Conservation (phyloP, 2,888 invertebrate species). For the Drosophila meridionalis region DNA sequence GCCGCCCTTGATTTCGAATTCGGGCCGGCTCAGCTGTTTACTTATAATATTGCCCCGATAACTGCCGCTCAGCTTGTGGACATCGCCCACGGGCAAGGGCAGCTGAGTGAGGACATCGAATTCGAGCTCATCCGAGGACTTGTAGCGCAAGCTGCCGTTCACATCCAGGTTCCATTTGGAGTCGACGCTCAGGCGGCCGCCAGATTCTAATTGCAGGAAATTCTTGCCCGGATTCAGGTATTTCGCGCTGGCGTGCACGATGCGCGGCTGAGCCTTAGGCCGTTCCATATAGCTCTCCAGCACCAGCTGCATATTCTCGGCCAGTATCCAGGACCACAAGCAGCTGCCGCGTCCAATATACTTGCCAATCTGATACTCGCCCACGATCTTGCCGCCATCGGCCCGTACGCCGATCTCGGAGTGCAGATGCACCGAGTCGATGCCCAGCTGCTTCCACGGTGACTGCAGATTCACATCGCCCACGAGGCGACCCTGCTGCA, state of each 20-base stretch:
- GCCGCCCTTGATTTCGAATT: slow-evolving; percentile 85
- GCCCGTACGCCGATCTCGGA: slow-evolving; percentile 72
- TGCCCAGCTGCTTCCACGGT: slow-evolving; percentile 83
- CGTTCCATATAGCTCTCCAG: slow-evolving; percentile 85
- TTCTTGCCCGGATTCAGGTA: slow-evolving; percentile 86
- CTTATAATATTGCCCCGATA: slow-evolving; percentile 83
- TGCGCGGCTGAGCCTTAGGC: slow-evolving; percentile 83
- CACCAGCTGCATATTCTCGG: slow-evolving; percentile 86
- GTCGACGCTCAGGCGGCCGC: slow-evolving; percentile 87
- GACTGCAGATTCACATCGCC: slow-evolving; percentile 81
- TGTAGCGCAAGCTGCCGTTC: slow-evolving; percentile 84
- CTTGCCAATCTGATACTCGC: slow-evolving; percentile 85
- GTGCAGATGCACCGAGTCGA: slow-evolving; percentile 80
- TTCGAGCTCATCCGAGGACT: slow-evolving; percentile 84
- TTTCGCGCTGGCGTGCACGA: slow-evolving; percentile 85
- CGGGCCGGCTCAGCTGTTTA: slow-evolving; percentile 72
- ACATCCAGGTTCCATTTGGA: slow-evolving; percentile 86
- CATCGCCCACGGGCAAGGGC: slow-evolving; percentile 87
- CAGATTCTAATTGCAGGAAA: slow-evolving; percentile 86
- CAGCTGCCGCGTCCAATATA: slow-evolving; percentile 85
- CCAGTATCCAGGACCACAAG: slow-evolving; percentile 86
- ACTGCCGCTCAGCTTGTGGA: slow-evolving; percentile 85
- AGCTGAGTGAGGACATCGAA: slow-evolving; percentile 85
- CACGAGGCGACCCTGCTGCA: slow-evolving; percentile 50
- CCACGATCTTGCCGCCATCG: slow-evolving; percentile 77